Percentiles rank a stretch among this genome's conserved stretches.
These are phyloP conservation scores for Antigone vipio DNA, from an alignment of 2,113 vertebrate species.

Conservation along the genomic window DNA sequence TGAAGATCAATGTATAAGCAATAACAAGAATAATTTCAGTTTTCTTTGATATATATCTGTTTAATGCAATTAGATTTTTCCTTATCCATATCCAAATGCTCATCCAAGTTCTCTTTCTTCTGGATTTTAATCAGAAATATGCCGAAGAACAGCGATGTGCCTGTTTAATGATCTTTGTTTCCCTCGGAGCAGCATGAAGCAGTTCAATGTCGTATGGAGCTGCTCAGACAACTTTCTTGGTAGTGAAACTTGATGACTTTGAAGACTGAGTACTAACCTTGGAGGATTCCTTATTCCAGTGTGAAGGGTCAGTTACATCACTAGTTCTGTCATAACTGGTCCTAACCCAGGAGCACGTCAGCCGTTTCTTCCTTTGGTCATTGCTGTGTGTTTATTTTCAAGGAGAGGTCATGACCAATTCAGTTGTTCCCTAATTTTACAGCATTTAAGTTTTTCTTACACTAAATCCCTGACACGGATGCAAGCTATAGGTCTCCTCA, in stretches of 20 bases:
- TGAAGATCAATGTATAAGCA: conserved; percentile 15
- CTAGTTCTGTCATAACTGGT: background rate
- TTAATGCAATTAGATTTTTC: background rate
- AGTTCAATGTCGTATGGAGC: background rate
- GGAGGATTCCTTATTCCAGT: background rate
- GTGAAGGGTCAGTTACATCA: background rate
- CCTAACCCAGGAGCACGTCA: background rate
- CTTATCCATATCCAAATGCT: background rate
- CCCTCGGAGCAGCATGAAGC: background rate
- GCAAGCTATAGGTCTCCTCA: background rate
- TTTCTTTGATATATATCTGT: background rate
- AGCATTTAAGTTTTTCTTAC: background rate
- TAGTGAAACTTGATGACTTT: background rate
- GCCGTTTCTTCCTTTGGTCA: background rate
- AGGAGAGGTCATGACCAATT: background rate
- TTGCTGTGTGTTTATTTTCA: background rate
- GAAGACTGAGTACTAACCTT: background rate
- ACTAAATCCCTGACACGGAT: background rate
- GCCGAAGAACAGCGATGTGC: background rate
- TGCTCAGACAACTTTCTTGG: background rate
- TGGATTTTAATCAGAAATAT: background rate
- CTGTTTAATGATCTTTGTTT: background rate
- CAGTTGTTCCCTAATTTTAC: background rate
- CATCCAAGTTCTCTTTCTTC: background rate
- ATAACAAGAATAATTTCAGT: background rate